Percentiles rank a stretch among this genome's conserved stretches.
phyloP scores from a whole-genome alignment of 1,140 invertebrate genomes.

The Hylaeus volcanicus region DNA sequence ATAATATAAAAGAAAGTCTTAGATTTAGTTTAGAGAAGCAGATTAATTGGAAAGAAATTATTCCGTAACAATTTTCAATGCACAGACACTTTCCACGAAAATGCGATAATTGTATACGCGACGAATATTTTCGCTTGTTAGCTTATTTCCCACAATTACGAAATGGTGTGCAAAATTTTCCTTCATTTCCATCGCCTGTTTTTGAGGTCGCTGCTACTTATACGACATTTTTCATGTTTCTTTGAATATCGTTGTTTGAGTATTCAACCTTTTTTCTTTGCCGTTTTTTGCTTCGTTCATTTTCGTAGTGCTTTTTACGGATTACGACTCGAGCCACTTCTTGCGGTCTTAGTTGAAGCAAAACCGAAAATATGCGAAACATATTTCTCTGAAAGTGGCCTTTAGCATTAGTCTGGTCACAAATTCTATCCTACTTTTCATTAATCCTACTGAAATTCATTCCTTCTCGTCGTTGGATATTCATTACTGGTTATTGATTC shows the following conservation, averaged over 20 bases:
- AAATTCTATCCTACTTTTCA: no score
- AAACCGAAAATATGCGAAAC: neutral
- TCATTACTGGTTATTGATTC: no score
- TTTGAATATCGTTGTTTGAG: neutral
- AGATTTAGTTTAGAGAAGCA: neutral
- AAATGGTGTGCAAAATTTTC: neutral
- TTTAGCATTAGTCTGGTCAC: neutral
- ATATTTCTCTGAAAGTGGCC: neutral
- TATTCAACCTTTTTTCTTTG: neutral
- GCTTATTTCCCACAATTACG: neutral
- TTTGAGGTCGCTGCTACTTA: neutral
- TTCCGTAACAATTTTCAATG: neutral
- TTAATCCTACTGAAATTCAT: no score
- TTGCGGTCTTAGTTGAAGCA: neutral
- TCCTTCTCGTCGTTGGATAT: no score
- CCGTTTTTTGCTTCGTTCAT: neutral
- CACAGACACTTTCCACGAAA: neutral
- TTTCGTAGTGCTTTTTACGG: neutral
- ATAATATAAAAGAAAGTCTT: no score
- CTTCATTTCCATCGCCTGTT: neutral
- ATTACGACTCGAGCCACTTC: neutral
- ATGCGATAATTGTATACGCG: neutral
- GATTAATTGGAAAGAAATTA: neutral
- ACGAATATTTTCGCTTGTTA: constrained; percentile 1
- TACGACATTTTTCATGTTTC: neutral